phyloP scores from a whole-genome alignment of 2,797 vertebrate genomes.

The Trachurus trachurus region DNA sequence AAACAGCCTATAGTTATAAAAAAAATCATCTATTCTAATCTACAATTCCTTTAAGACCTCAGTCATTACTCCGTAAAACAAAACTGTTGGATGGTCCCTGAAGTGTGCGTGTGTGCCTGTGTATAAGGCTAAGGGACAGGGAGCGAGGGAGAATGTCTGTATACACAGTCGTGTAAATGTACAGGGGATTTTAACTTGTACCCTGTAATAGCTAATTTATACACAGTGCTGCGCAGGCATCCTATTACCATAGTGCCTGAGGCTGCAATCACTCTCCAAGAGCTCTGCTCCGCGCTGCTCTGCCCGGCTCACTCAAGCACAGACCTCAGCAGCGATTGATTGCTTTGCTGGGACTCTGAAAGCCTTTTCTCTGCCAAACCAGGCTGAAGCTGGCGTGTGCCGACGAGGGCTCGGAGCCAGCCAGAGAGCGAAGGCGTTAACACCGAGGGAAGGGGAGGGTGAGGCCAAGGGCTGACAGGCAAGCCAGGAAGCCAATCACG shows the following conservation, averaged over 20 bases:
- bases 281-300: conserved; percentile 67
- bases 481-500: conserved; percentile 73
- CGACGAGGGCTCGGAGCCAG: conserved; percentile 79
- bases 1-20: neutral
- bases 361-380: conserved; percentile 85
- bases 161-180: conserved; percentile 62
- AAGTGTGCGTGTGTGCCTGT: conserved; percentile 1
- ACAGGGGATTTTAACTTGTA: conserved; percentile 72
- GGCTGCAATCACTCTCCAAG: conserved; percentile 84
- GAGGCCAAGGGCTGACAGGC: conserved; percentile 68
- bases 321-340: conserved; percentile 87
- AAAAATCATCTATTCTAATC: neutral
- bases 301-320: conserved; percentile 82
- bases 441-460: conserved; percentile 68
- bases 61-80: conserved; percentile 4
- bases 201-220: conserved; percentile 85
- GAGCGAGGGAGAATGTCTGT: conserved; percentile 23
- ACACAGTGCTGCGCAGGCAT: conserved; percentile 84
- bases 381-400: conserved; percentile 82
- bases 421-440: conserved; percentile 83
- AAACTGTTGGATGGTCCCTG: neutral
- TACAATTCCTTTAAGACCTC: neutral
- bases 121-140: conserved; percentile 6
- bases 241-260: conserved; percentile 83
- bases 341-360: conserved; percentile 85